Evolutionary conservation across 2,888 invertebrate genomes (phyloP), one percentile per base, ranked within the genome.

Genomic region (Epistrophella euchroma): DNA sequence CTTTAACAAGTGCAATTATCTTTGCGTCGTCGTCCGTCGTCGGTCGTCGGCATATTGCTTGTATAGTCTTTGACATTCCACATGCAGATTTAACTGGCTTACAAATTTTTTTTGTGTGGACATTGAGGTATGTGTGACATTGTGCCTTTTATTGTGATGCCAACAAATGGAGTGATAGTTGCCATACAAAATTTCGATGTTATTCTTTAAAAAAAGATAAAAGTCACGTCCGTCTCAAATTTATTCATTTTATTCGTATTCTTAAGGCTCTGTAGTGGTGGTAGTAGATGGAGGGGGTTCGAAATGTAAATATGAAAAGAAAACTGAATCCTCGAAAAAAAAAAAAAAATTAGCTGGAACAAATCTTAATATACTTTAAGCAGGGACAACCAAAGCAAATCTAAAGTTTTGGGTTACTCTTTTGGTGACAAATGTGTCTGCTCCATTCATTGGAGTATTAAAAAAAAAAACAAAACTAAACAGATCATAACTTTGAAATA

Each of bases 151-250:
- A 32, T 58, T 60, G 60, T 60, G 58, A 58, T 15, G 47, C 52
- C 52, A 50, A n/a, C 28, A 55, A 64, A 37, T 25, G 50, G 37
- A 66, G 64, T 32, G 47, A 45, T 66, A 66, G 70, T 55, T 71
- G 56, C 43, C n/a, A 25, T 40, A 52, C 15, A 19, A 19, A 56
- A 43, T n/a, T 56, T 35, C 11, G 56, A 19, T 58, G 56, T 43
- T 71, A 56, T 28, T 11, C 15, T 56, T 40, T 40, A 40, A 13
- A 37, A 28, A 17, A 45, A 43, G 32, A n/a, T 25, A 81, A 82
- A 77, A 66, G 82, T 82, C 82, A 82, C 82, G 82, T 82, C 43
- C 82, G 68, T 72, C 2, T 58, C 35, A 66, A 66, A 77, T 82
- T 72, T 72, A 77, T 82, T 72, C 58, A 15, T 68, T 68, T 52